These are phyloP conservation scores for Pseudomyrmex sp. DNA, from an alignment of 1,140 invertebrate genomes.

Conservation along the genomic window DNA sequence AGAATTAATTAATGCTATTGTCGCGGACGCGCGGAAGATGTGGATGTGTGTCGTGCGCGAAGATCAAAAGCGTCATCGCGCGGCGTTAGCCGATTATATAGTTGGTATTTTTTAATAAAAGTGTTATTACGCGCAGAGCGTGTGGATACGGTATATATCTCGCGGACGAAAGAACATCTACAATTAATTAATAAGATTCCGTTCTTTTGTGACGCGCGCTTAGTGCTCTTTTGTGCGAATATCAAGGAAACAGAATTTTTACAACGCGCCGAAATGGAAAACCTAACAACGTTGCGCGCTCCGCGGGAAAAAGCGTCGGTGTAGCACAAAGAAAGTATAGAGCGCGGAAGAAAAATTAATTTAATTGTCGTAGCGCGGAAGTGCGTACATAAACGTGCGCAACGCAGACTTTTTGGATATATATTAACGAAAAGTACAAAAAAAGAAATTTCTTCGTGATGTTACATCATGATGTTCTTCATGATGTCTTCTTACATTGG, in stretches of 20 bases:
- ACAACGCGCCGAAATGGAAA: constrained; percentile 1
- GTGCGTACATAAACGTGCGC: background rate
- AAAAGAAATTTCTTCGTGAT: background rate
- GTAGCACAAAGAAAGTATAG: constrained; percentile 9
- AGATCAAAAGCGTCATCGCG: constrained; percentile 31
- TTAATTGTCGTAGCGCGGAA: background rate
- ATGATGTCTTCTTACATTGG: background rate
- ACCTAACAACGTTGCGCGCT: background rate
- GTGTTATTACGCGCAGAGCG: constrained; percentile 15
- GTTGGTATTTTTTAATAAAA: constrained; percentile 45
- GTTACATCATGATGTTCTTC: no score
- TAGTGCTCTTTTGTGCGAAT: constrained; percentile 3
- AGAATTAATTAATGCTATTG: constrained; percentile 39
- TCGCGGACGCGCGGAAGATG: background rate
- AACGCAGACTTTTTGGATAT: background rate
- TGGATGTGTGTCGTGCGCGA: background rate
- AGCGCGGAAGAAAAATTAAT: background rate
- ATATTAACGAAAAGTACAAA: background rate
- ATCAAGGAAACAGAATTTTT: constrained; percentile 31
- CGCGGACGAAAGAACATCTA: background rate
- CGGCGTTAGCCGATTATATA: background rate
- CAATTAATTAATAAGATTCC: constrained; percentile 52
- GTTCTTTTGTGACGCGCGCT: constrained; percentile 14
- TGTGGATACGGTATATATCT: background rate
- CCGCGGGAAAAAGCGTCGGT: background rate